Evolutionary conservation across 2,797 vertebrate species (phyloP).

Genomic region (Lagodon rhomboides): DNA sequence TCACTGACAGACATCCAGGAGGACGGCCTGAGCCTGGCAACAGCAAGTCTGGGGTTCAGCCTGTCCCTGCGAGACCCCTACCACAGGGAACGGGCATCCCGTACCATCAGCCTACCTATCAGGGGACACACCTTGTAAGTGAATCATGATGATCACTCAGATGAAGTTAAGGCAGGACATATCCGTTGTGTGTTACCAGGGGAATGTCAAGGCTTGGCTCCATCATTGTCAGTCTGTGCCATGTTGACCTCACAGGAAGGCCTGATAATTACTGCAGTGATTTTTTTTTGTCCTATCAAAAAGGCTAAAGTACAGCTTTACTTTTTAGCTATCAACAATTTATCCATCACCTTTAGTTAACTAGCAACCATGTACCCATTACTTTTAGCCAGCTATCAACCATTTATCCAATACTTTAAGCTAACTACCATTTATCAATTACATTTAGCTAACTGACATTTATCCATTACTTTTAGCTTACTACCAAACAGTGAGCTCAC

Average conservation of each 20-base stretch:
- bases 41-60: constrained; percentile 82
- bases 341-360: too few relatives aligned
- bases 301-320: too few relatives aligned
- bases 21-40: constrained; percentile 79
- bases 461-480: neutral
- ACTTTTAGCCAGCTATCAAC: neutral
- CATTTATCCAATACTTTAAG: neutral
- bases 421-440: neutral
- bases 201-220: neutral
- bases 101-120: constrained; percentile 94
- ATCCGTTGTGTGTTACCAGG: neutral
- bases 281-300: neutral
- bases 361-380: neutral
- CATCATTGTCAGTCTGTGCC: neutral
- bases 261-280: neutral
- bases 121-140: constrained; percentile 98
- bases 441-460: neutral
- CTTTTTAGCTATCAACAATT: neutral
- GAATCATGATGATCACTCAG: neutral
- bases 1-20: constrained; percentile 97
- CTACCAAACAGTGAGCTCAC: too few relatives aligned
- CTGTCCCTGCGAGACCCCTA: constrained; percentile 87
- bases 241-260: neutral
- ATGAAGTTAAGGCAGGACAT: neutral
- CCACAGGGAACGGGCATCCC: constrained; percentile 90